phyloP scores from a whole-genome alignment of 2,113 vertebrate genomes.

The Entelurus aequoreus region DNA sequence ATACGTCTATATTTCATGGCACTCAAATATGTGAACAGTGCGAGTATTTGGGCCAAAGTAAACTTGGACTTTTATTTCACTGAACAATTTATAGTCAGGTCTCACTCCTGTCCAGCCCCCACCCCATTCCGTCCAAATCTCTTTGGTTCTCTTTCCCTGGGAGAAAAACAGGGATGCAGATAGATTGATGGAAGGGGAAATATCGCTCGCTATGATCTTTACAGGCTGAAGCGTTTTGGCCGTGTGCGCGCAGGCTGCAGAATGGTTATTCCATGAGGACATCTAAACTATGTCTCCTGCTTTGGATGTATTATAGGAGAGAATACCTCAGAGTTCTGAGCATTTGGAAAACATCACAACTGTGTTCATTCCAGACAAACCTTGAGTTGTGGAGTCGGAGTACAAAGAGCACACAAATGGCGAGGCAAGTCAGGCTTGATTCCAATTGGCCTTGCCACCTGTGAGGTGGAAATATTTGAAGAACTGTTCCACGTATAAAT shows the following conservation, averaged over 20 bases:
- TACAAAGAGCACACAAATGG: too few relatives aligned
- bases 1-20: background rate
- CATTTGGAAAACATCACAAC: slow-evolving; percentile 17
- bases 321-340: slow-evolving; percentile 7
- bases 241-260: slow-evolving; percentile 8
- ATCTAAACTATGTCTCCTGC: slow-evolving; percentile 26
- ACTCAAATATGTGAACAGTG: background rate
- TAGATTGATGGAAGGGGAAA: slow-evolving; percentile 22
- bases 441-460: too few relatives aligned
- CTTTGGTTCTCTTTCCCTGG: slow-evolving; percentile 7
- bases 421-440: too few relatives aligned
- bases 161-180: slow-evolving; percentile 11
- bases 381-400: background rate
- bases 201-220: slow-evolving; percentile 12
- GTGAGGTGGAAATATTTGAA: too few relatives aligned
- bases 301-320: slow-evolving; percentile 16
- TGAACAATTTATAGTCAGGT: slow-evolving; percentile 20
- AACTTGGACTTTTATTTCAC: slow-evolving; percentile 27
- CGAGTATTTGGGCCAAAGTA: slow-evolving; percentile 13
- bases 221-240: slow-evolving; percentile 8
- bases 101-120: background rate
- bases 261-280: slow-evolving; percentile 11
- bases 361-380: slow-evolving; percentile 9
- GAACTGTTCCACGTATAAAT: too few relatives aligned
- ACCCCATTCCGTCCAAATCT: background rate